Evolutionary conservation across 2,888 invertebrate genomes (phyloP).

Genomic region (Campopleginae sp.): DNA sequence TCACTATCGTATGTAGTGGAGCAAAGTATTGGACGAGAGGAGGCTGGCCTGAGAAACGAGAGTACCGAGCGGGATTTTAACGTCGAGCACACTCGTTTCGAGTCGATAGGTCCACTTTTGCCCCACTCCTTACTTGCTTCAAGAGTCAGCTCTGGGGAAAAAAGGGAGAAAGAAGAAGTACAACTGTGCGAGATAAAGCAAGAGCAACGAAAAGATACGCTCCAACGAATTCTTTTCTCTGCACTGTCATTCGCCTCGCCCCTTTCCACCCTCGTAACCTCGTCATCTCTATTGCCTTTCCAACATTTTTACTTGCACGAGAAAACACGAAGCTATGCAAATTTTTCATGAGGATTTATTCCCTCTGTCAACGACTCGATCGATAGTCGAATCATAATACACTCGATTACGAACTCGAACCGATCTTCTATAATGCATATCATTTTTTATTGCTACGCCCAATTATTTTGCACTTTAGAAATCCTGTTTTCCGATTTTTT

Average conservation of each 20-base stretch:
- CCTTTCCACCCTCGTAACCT: slow-evolving; percentile 60
- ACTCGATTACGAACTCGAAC: slow-evolving; percentile 19
- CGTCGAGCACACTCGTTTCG: slow-evolving; percentile 80
- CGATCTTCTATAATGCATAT: not conserved
- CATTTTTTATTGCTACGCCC: slow-evolving; percentile 8
- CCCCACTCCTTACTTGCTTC: slow-evolving; percentile 62
- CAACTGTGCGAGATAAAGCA: slow-evolving; percentile 8
- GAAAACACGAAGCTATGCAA: slow-evolving; percentile 67
- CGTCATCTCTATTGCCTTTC: slow-evolving; percentile 72
- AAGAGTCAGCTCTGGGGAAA: slow-evolving; percentile 52
- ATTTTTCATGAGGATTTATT: slow-evolving; percentile 68
- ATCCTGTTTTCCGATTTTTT: not conserved
- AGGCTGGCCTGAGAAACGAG: slow-evolving; percentile 75
- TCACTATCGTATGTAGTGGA: slow-evolving; percentile 33
- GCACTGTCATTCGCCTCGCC: slow-evolving; percentile 53
- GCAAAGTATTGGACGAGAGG: slow-evolving; percentile 62
- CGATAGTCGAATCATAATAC: slow-evolving; percentile 28
- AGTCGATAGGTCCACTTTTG: slow-evolving; percentile 80
- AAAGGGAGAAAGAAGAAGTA: slow-evolving; percentile 27
- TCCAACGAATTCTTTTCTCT: slow-evolving; percentile 76
- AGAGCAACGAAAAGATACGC: slow-evolving; percentile 75
- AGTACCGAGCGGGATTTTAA: slow-evolving; percentile 79
- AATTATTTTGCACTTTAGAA: not conserved
- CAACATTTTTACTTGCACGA: slow-evolving; percentile 68
- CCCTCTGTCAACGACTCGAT: slow-evolving; percentile 58